Evolutionary conservation across 1,140 invertebrate species (phyloP).

Genomic region (Ectropis grisescens): DNA sequence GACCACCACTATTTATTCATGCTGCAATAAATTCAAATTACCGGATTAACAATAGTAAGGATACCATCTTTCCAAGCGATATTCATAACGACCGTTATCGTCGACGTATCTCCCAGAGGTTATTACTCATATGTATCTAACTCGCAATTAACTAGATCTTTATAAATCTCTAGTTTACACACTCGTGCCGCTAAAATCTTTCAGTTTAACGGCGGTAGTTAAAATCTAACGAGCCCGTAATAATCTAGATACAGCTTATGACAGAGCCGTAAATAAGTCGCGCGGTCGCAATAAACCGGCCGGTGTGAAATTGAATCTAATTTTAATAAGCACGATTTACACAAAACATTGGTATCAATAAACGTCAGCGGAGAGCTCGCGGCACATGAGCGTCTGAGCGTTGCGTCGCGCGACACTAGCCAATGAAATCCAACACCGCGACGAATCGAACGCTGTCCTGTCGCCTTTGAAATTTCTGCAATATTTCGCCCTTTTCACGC

Average conservation of each 20-base stretch:
- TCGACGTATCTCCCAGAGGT: too few species aligned
- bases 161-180: constrained; percentile 1
- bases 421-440: constrained; percentile 66
- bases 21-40: constrained; percentile 68
- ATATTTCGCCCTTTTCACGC: constrained; percentile 66
- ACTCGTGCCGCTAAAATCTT: constrained; percentile 7
- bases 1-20: constrained; percentile 55
- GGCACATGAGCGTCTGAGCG: constrained; percentile 35
- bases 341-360: constrained; percentile 46
- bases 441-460: constrained; percentile 64
- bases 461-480: constrained; percentile 63
- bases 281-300: constrained; percentile 8
- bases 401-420: constrained; percentile 43
- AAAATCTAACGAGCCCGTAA: constrained; percentile 16
- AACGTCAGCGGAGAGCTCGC: constrained; percentile 33
- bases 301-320: constrained; percentile 22
- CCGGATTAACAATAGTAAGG: constrained; percentile 63
- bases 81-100: constrained; percentile 19
- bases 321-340: constrained; percentile 30
- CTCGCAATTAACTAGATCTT: too few species aligned
- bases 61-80: constrained; percentile 45
- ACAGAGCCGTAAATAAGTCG: constrained; percentile 13
- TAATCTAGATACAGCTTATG: constrained; percentile 13
- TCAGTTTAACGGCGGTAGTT: constrained; percentile 13
- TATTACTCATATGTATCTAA: too few species aligned